Evolutionary conservation across 92 coral and sea anemone species (phyloP).

Genomic region (Zoanthus solanderi): DNA sequence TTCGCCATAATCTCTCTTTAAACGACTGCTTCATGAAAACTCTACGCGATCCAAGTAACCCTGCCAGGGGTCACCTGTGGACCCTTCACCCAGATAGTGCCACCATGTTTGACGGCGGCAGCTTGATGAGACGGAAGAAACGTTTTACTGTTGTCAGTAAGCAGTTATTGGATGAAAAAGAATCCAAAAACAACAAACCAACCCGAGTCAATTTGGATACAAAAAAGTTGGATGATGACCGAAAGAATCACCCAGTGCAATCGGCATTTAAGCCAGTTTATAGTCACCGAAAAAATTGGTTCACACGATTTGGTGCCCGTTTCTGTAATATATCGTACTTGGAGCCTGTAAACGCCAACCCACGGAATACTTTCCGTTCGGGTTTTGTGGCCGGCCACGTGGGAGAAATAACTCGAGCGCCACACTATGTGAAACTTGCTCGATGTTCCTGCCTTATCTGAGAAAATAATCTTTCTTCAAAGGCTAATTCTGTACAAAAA

Average conservation of each 20-base stretch:
- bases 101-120: constrained; percentile 92
- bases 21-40: constrained; percentile 96
- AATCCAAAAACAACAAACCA: background rate
- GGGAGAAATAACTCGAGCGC: background rate
- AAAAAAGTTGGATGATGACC: background rate
- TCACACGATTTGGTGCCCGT: background rate
- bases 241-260: background rate
- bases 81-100: constrained; percentile 79
- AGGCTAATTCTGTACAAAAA: background rate
- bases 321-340: background rate
- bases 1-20: constrained; percentile 91
- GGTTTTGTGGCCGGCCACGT: background rate
- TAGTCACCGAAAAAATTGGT: background rate
- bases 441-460: background rate
- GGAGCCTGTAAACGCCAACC: background rate
- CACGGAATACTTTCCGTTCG: background rate
- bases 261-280: constrained; percentile 18
- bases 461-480: background rate
- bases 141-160: constrained; percentile 64
- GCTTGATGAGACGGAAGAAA: constrained; percentile 86
- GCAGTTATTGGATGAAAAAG: background rate
- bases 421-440: background rate
- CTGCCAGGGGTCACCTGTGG: constrained; percentile 91
- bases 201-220: background rate
- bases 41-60: constrained; percentile 71